A percentile compares a stretch with the other conserved stretches of the same genome.
Evolutionary conservation across 2,888 invertebrate species (phyloP).

Genomic region (Troides aeacus): DNA sequence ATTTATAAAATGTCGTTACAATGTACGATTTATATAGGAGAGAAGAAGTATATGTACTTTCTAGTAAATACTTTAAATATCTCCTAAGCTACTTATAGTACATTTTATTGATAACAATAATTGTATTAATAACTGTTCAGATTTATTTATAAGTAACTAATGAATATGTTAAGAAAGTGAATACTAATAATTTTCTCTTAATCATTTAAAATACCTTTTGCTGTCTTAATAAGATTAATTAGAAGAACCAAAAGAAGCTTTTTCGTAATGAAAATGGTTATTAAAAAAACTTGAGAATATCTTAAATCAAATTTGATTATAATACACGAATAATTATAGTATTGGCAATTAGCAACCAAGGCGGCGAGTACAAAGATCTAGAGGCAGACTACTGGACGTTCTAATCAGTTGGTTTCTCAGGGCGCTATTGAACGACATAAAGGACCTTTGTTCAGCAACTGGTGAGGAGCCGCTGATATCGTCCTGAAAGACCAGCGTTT

Average conservation of each 20-base stretch:
- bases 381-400: conserved; percentile 45
- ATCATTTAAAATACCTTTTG: too few species aligned
- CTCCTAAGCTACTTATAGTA: too few species aligned
- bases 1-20: conserved; percentile 8
- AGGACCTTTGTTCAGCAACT: conserved; percentile 49
- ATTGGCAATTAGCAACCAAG: conserved; percentile 31
- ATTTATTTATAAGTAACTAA: too few species aligned
- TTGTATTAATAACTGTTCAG: too few species aligned
- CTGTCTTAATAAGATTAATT: too few species aligned
- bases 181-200: too few species aligned
- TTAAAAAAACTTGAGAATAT: too few species aligned
- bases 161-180: too few species aligned
- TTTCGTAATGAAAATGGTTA: too few species aligned
- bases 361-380: conserved; percentile 40
- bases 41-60: not conserved
- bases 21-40: not conserved
- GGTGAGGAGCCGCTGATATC: conserved; percentile 33
- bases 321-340: conserved; percentile 3
- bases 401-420: conserved; percentile 67
- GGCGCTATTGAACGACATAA: conserved; percentile 42
- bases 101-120: too few species aligned
- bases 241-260: too few species aligned
- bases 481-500: conserved; percentile 37
- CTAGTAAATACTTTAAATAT: too few species aligned
- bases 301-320: not conserved